Percentiles rank a stretch among this genome's conserved stretches.
Conservation (phyloP, 1,140 invertebrate species). For the Micrasema minimum region DNA sequence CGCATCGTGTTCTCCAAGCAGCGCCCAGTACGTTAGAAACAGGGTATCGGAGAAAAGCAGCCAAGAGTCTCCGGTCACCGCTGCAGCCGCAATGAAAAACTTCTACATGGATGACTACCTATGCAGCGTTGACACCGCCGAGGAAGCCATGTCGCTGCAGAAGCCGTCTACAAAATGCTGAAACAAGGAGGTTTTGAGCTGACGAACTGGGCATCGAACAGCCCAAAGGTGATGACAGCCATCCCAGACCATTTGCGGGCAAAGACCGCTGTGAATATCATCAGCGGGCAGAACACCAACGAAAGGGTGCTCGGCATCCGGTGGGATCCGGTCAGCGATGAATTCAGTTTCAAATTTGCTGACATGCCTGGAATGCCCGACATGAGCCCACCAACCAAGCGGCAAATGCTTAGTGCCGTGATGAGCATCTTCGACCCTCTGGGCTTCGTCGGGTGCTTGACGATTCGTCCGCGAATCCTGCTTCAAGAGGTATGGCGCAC, state of each 20-base stretch:
- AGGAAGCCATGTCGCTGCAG: conserved; percentile 43
- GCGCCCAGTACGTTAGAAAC: conserved; percentile 54
- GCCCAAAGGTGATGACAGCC: neutral
- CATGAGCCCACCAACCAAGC: conserved; percentile 52
- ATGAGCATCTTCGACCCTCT: conserved; percentile 59
- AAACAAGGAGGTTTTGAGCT: conserved; percentile 46
- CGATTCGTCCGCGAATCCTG: conserved; percentile 57
- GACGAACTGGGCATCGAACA: conserved; percentile 46
- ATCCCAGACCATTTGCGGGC: neutral
- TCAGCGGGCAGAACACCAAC: neutral
- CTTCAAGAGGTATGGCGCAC: conserved; percentile 58
- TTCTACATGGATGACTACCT: conserved; percentile 61
- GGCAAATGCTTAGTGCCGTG: conserved; percentile 53
- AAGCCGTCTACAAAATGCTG: conserved; percentile 52
- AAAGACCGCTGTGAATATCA: neutral
- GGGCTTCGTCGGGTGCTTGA: conserved; percentile 58
- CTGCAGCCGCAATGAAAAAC: conserved; percentile 53
- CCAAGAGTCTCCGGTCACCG: conserved; percentile 48
- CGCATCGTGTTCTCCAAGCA: conserved; percentile 54
- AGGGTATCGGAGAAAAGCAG: conserved; percentile 52
- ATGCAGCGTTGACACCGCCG: conserved; percentile 46
- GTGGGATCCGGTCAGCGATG: conserved; percentile 23
- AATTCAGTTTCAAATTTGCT: conserved; percentile 5
- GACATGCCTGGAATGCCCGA: conserved; percentile 29
- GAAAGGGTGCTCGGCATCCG: conserved; percentile 37